phyloP scores from a whole-genome alignment of 2,888 invertebrate species.

The Axea sp. region DNA sequence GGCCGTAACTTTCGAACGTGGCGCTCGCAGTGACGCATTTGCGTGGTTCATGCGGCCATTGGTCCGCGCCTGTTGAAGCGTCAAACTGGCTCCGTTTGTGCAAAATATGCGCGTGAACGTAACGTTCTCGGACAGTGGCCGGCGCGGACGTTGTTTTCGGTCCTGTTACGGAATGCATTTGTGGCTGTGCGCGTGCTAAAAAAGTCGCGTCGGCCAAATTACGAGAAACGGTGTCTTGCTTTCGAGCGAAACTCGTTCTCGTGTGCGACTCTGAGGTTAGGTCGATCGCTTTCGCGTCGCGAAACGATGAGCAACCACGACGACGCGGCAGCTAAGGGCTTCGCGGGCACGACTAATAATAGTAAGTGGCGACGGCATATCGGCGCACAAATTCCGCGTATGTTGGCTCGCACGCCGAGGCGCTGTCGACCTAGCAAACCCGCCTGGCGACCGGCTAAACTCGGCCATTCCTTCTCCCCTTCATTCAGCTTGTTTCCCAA shows the following conservation, averaged over 20 bases:
- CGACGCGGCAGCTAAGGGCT: conserved; percentile 17
- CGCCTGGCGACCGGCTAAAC: conserved; percentile 39
- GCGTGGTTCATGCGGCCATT: conserved; percentile 31
- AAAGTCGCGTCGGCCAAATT: conserved; percentile 11
- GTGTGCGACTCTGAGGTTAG: conserved; percentile 26
- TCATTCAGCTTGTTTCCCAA: conserved; percentile 9
- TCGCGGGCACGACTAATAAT: conserved; percentile 30
- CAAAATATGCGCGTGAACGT: conserved; percentile 33
- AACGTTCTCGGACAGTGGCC: conserved; percentile 15
- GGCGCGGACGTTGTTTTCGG: conserved; percentile 25
- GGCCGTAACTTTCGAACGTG: conserved; percentile 47
- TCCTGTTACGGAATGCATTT: conserved; percentile 8
- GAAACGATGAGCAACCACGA: conserved; percentile 41
- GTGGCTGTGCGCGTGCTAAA: conserved; percentile 6
- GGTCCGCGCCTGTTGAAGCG: conserved; percentile 47
- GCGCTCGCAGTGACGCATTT: conserved; percentile 37
- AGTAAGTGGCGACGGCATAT: conserved; percentile 33
- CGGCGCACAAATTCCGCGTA: conserved; percentile 25
- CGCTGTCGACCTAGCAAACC: conserved; percentile 28
- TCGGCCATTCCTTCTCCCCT: conserved; percentile 27
- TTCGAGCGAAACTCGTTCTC: background rate
- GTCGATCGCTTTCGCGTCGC: conserved; percentile 23
- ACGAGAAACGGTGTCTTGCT: conserved; percentile 4
- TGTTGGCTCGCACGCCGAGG: conserved; percentile 15
- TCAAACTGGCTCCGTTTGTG: conserved; percentile 31